phyloP scores from a whole-genome alignment of 2,113 vertebrate genomes.

The Seriola dumerili region DNA sequence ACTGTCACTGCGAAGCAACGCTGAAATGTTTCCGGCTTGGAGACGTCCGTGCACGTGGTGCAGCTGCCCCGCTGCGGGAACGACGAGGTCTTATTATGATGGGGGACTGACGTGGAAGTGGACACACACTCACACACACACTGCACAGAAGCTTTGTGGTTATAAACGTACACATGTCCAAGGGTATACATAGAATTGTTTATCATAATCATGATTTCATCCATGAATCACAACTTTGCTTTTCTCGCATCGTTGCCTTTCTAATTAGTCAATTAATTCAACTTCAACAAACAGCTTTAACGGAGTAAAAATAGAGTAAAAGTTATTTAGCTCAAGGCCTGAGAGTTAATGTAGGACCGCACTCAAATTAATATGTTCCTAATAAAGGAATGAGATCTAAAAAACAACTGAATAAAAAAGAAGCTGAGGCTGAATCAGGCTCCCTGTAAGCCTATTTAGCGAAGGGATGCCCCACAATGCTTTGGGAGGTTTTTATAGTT shows the following conservation, averaged over 20 bases:
- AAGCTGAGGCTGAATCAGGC: background rate
- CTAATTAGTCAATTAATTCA: constrained; percentile 40
- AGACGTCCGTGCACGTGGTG: background rate
- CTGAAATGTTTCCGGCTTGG: constrained; percentile 3
- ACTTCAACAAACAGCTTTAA: constrained; percentile 23
- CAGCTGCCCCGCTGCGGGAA: background rate
- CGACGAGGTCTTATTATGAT: background rate
- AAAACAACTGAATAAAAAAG: background rate
- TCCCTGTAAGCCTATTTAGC: constrained; percentile 18
- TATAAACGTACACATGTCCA: background rate
- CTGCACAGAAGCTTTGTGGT: background rate
- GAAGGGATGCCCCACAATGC: constrained; percentile 25
- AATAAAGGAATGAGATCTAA: constrained; percentile 1
- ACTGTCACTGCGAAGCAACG: constrained; percentile 3
- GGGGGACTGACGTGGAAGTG: background rate
- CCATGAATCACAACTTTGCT: background rate
- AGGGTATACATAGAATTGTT: background rate
- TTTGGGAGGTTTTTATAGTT: background rate
- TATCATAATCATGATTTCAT: background rate
- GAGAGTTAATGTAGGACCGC: constrained; percentile 12
- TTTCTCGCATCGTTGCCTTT: background rate
- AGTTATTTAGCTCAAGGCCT: constrained; percentile 44
- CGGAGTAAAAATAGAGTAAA: background rate
- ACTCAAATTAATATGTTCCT: constrained; percentile 23
- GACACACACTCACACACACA: constrained; percentile 2